Conservation (phyloP, 2,888 invertebrate genomes). For the Scotopteryx bipunctaria region DNA sequence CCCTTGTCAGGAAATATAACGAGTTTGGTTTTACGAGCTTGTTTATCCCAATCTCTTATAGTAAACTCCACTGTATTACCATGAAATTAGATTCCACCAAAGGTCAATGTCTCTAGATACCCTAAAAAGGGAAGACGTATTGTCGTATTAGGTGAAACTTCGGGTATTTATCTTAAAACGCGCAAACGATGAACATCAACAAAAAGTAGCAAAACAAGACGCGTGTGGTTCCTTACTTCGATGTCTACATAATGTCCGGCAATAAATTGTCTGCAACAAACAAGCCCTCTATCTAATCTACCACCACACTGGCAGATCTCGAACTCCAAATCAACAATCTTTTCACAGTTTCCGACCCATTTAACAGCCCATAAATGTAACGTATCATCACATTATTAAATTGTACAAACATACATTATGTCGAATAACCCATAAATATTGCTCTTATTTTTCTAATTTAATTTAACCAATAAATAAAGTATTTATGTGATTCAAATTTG, state of each 20-base stretch:
- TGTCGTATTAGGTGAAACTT: conserved; percentile 1
- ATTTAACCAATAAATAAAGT: conserved; percentile 18
- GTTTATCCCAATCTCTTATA: conserved; percentile 53
- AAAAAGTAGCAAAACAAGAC: conserved; percentile 39
- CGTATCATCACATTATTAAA: conserved; percentile 55
- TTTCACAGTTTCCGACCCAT: conserved; percentile 71
- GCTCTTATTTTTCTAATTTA: conserved; percentile 17
- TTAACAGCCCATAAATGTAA: conserved; percentile 63
- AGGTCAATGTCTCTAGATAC: conserved; percentile 31
- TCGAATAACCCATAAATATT: conserved; percentile 8
- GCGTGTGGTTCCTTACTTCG: conserved; percentile 44
- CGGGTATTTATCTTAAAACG: conserved; percentile 8
- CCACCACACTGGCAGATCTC: conserved; percentile 38
- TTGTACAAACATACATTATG: conserved; percentile 30
- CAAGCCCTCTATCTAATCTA: conserved; percentile 56
- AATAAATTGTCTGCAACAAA: conserved; percentile 69
- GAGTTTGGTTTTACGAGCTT: conserved; percentile 58
- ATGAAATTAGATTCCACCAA: conserved; percentile 29
- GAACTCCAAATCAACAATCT: conserved; percentile 62
- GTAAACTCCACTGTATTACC: conserved; percentile 23
- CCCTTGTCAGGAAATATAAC: conserved; percentile 58
- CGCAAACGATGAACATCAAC: conserved; percentile 23
- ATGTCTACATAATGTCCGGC: conserved; percentile 53
- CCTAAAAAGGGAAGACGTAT: conserved; percentile 20
- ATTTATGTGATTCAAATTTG: conserved; percentile 24